Evolutionary conservation across 1,140 invertebrate genomes (phyloP).

Genomic region (Drosophila dunni): DNA sequence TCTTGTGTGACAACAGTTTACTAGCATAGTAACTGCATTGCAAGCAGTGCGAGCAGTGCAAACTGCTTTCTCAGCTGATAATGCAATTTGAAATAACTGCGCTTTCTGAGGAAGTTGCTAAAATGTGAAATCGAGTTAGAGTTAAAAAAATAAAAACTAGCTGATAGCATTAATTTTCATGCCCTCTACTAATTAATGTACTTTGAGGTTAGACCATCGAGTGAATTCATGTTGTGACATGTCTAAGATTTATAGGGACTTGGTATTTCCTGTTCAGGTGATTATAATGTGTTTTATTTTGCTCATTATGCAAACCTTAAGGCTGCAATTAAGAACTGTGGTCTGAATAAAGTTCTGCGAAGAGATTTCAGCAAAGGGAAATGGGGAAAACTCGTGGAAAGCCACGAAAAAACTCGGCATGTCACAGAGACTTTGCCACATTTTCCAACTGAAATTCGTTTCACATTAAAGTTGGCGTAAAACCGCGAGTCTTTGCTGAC

Average conservation of each 20-base stretch:
- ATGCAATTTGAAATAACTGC: neutral
- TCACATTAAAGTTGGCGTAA: constrained; percentile 42
- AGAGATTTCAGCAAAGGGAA: constrained; percentile 13
- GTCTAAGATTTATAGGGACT: neutral
- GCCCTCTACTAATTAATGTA: neutral
- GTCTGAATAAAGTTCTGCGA: constrained; percentile 7
- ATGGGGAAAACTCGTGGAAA: constrained; percentile 11
- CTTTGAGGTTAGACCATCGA: neutral
- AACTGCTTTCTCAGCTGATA: neutral
- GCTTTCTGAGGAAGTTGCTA: too few species aligned
- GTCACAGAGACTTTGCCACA: constrained; percentile 15
- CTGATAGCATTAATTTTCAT: too few species aligned
- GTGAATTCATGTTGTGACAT: constrained; percentile 8
- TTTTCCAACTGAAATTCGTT: constrained; percentile 16
- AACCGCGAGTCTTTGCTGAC: neutral
- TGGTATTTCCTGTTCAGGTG: neutral
- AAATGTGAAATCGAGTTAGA: too few species aligned
- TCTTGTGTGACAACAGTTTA: neutral
- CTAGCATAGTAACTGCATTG: neutral
- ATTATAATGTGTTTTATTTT: constrained; percentile 33
- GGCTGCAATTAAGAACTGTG: constrained; percentile 59
- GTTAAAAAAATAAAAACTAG: too few species aligned
- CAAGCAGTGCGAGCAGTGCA: constrained; percentile 13
- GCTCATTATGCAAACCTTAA: constrained; percentile 29
- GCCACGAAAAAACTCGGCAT: constrained; percentile 13